phyloP scores from a whole-genome alignment of 2,888 invertebrate species.

The Amblyjoppa fuscipennis region DNA sequence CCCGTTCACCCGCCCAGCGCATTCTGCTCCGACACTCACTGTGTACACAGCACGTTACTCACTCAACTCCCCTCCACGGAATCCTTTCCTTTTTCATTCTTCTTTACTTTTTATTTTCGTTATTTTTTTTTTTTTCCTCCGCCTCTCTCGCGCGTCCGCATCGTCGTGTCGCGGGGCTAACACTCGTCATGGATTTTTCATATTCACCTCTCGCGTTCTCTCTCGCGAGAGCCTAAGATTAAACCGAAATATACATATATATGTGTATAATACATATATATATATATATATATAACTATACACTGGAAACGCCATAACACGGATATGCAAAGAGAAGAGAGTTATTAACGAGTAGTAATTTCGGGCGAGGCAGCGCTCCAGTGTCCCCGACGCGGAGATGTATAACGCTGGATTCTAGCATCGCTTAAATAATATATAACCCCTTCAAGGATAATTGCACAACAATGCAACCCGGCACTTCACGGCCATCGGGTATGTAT shows the following conservation, averaged over 20 bases:
- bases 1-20: constrained; percentile 67
- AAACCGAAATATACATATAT: constrained; percentile 9
- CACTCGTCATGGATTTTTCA: constrained; percentile 1
- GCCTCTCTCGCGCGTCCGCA: constrained; percentile 54
- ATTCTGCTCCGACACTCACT: constrained; percentile 59
- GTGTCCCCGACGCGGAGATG: constrained; percentile 11
- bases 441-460: constrained; percentile 22
- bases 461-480: constrained; percentile 30
- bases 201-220: neutral
- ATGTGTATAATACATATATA: neutral
- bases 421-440: constrained; percentile 15
- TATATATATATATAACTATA: neutral
- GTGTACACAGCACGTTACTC: constrained; percentile 46
- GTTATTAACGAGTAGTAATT: constrained; percentile 48
- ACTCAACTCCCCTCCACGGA: constrained; percentile 45
- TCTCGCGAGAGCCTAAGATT: constrained; percentile 17
- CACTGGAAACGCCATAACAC: constrained; percentile 2
- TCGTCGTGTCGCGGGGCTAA: constrained; percentile 31
- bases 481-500: constrained; percentile 25
- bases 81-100: constrained; percentile 52
- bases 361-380: constrained; percentile 9
- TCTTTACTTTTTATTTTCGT: constrained; percentile 19
- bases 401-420: neutral
- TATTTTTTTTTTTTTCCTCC: constrained; percentile 45
- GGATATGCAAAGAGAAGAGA: constrained; percentile 27